Conservation (phyloP, 1,140 invertebrate species). For the Drosophila nigromelanica region DNA sequence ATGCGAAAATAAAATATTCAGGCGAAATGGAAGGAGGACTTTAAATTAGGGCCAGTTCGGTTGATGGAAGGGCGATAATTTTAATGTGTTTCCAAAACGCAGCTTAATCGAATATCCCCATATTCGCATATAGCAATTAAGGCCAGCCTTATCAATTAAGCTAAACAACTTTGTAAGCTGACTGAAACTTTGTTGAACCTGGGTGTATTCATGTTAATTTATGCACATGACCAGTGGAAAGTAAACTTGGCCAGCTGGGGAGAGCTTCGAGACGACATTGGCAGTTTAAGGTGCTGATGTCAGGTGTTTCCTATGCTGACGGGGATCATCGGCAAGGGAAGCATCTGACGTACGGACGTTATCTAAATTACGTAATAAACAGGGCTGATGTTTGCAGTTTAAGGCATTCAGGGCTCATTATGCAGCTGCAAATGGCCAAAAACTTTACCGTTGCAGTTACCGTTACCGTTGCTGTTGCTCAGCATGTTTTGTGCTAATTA, state of each 20-base stretch:
- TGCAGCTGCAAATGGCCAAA: constrained; percentile 65
- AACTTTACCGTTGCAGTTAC: constrained; percentile 58
- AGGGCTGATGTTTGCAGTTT: constrained; percentile 28
- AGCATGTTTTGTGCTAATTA: constrained; percentile 77
- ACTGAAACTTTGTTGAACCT: constrained; percentile 28
- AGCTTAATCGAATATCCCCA: too few relatives aligned
- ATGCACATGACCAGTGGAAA: constrained; percentile 27
- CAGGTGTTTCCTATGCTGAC: constrained; percentile 22
- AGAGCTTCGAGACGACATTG: constrained; percentile 23
- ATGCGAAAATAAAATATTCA: too few relatives aligned
- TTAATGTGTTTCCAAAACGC: too few relatives aligned
- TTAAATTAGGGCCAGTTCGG: too few relatives aligned
- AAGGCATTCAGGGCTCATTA: constrained; percentile 43
- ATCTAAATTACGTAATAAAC: constrained; percentile 64
- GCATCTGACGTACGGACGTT: constrained; percentile 11
- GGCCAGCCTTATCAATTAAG: background rate
- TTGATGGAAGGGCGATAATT: too few relatives aligned
- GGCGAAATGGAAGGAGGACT: too few relatives aligned
- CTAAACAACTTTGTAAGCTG: constrained; percentile 36
- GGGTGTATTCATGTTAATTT: constrained; percentile 36
- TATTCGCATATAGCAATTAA: too few relatives aligned
- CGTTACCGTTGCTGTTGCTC: constrained; percentile 23
- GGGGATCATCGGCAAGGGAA: background rate
- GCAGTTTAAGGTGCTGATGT: constrained; percentile 25
- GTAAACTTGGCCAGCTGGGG: constrained; percentile 20